Conservation (phyloP, 2,797 vertebrate genomes). For the Trachurus trachurus region DNA sequence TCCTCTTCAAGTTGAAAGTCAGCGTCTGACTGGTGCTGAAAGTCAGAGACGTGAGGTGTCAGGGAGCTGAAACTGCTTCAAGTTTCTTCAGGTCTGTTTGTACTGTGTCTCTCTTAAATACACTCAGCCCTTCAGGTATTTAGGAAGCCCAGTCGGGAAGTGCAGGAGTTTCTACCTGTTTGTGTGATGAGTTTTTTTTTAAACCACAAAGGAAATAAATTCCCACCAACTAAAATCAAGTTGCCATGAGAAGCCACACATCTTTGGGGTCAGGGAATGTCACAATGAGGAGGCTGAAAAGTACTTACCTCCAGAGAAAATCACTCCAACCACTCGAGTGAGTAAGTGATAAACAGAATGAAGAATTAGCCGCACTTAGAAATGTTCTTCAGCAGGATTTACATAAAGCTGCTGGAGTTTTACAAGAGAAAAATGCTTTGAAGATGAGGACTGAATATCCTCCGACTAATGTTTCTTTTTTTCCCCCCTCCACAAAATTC, state of each 20-base stretch:
- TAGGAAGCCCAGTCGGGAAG: not conserved
- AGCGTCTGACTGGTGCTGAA: too few relatives aligned
- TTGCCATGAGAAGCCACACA: not conserved
- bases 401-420: not conserved
- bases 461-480: not conserved
- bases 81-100: conserved; percentile 1
- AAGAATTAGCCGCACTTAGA: not conserved
- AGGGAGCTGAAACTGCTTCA: too few relatives aligned
- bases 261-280: not conserved
- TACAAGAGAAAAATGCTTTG: not conserved
- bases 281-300: not conserved
- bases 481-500: too few relatives aligned
- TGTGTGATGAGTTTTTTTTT: not conserved
- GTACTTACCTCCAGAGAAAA: conserved; percentile 7
- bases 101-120: not conserved
- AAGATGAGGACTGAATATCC: not conserved
- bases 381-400: not conserved
- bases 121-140: not conserved
- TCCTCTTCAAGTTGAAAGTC: too few relatives aligned
- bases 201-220: conserved; percentile 1
- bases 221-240: not conserved
- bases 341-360: not conserved
- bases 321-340: not conserved
- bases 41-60: too few relatives aligned
- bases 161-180: not conserved